Evolutionary conservation across 2,797 vertebrate genomes (phyloP), one percentile per base, ranked within the genome.

Genomic region (Holocentrus rufus): DNA sequence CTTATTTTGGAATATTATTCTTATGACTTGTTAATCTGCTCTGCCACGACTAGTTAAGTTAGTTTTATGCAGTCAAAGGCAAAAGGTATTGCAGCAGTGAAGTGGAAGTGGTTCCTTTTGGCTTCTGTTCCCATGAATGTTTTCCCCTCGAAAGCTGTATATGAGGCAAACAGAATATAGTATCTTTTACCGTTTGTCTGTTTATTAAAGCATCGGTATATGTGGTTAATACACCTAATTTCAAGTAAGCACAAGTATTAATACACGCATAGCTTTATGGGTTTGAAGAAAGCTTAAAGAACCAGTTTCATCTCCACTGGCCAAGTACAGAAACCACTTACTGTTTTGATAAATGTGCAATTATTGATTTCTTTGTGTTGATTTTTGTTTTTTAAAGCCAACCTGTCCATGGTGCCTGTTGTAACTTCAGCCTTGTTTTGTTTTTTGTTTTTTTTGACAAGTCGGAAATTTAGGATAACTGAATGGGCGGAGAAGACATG

Each of bases 181-280:
- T 49, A 30, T 36, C 18, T 59, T 20, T 39, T 59, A 59, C 44
- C 14, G 44, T 61, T 7, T 17, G 18, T 18, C 25, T 25, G 22
- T 30, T 5, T 52, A 25, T 64, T 50, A 31, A 64, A 14, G 39
- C 25, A 50, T 22, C 57, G 42, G 9, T 22, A 36, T 7, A 7
- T 22, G 27, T 47, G 58, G 64, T 49, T 66, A 65, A 58, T 54
- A 73, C 13, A 15, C 57, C 50, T 77, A 6, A n/a, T 64, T 64
- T 82, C 72, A 76, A 27, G 71, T 22, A 79, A 88, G 80, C 85
- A 84, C 83, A 84, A 84, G 67, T 81, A 56, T 85, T 69, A 73
- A 63, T 66, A 63, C 30, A 62, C 67, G 69, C 64, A 44, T 7
- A 79, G 44, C 60, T 83, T 71, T 65, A 44, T 70, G 47, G 54